Evolutionary conservation across 2,888 invertebrate species (phyloP), one percentile per base, ranked within the genome.

Genomic region (Lepas anatifera): DNA sequence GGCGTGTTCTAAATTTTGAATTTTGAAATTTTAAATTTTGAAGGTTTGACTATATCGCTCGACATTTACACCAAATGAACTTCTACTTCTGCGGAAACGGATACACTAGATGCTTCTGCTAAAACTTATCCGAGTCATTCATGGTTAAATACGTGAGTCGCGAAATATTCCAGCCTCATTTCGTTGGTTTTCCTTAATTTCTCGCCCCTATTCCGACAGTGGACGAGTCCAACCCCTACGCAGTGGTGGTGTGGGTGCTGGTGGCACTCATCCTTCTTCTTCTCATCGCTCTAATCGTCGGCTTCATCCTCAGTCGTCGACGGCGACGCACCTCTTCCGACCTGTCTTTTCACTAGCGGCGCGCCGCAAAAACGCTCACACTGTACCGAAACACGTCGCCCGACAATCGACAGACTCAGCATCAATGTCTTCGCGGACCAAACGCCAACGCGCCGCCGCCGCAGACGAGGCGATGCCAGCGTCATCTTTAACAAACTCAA

Each of bases 271-370:
- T 66, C 18, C 37, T 66, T 16, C 22, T 66, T 4, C 37, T 66
- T 16, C 10, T 66, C 27, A 25, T 66, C 39, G 39, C 25, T 8
- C 39, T 66, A 16, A 13, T 41, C 13, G 11, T 16, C 25, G 66
- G 25, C 3, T 27, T 66, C 25, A 13, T 66, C 25, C 6, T 66
- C 39, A 66, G 25, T 13, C 39, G 41, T 2, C n/a, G 39, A 16
- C 25, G 66, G 66, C n/a, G 18, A n/a, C 39, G 66, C 16, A 39
- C 66, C 3, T 13, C 10, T 3, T 66, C 66, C 3, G 66, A 66
- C 66, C 66, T 66, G 39, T 66, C 66, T 37, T 66, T 66, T 37
- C 39, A 39, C 39, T 66, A 66, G 66, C 66, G n/a, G 3, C n/a
- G 13, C 58, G 58, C 58, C 58, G 32, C 58, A 58, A 58, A 32